Evolutionary conservation across 2,113 vertebrate species (phyloP).

Genomic region (Colius striatus): DNA sequence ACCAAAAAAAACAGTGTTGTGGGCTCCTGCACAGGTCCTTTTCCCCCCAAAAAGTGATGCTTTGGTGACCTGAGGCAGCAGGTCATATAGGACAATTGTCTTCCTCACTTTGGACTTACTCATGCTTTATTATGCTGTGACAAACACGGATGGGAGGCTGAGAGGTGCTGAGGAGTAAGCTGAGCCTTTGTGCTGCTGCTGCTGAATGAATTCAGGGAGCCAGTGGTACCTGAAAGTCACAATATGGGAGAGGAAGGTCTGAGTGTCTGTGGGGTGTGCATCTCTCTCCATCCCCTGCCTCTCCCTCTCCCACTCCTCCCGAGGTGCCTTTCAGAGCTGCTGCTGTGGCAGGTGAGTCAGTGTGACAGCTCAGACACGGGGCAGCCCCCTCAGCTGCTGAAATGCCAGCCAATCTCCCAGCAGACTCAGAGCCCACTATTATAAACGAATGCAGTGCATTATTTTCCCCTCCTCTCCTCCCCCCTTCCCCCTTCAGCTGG

Average conservation of each 20-base stretch:
- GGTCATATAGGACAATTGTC: neutral
- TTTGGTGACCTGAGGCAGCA: neutral
- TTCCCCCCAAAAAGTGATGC: rapidly evolving
- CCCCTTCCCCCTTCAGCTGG: neutral
- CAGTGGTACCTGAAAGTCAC: rapidly evolving
- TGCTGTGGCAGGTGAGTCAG: slow-evolving; percentile 63
- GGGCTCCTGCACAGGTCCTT: neutral
- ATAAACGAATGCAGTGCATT: neutral
- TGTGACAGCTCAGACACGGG: slow-evolving; percentile 56
- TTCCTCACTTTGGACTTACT: neutral
- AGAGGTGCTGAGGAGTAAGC: neutral
- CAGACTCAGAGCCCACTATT: slow-evolving; percentile 54
- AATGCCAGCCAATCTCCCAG: slow-evolving; percentile 68
- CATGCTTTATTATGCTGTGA: rapidly evolving
- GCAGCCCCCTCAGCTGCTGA: slow-evolving; percentile 70
- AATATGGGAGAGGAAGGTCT: rapidly evolving
- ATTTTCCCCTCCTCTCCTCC: neutral
- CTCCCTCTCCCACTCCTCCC: neutral
- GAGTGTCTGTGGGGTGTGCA: rapidly evolving
- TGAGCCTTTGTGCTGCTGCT: neutral
- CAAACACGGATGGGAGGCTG: neutral
- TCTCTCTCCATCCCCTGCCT: neutral
- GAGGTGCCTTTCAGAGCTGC: slow-evolving; percentile 15
- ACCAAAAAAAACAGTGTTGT: neutral
- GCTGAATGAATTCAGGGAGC: neutral